A percentile compares a stretch with the other conserved stretches of the same genome.
Conservation (phyloP, 2,888 invertebrate genomes). For the Cantharis flavilabris region DNA sequence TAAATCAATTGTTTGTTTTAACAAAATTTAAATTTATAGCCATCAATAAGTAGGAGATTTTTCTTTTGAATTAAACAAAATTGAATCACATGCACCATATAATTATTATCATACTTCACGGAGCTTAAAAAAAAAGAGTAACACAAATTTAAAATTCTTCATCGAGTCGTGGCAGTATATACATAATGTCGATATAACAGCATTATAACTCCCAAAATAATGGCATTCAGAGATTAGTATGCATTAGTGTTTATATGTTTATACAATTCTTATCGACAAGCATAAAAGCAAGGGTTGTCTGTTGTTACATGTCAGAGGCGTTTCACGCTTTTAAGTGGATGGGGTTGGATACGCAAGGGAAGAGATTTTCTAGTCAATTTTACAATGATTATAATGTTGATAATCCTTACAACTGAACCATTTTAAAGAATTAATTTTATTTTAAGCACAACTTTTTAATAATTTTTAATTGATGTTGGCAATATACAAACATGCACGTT, state of each 20-base stretch:
- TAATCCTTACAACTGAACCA: constrained; percentile 38
- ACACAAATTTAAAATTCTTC: too few relatives aligned
- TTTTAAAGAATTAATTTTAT: neutral
- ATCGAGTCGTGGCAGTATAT: too few relatives aligned
- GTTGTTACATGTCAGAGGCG: constrained; percentile 35
- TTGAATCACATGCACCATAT: too few relatives aligned
- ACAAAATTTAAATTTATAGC: too few relatives aligned
- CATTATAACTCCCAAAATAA: neutral
- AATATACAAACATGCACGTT: neutral
- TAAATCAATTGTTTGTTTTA: too few relatives aligned
- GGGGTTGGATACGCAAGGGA: constrained; percentile 44
- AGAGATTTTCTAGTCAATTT: constrained; percentile 56
- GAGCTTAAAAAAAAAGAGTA: too few relatives aligned
- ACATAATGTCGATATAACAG: too few relatives aligned
- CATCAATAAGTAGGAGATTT: too few relatives aligned
- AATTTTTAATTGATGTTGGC: neutral
- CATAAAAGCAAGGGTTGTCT: constrained; percentile 28
- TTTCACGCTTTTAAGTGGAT: constrained; percentile 46
- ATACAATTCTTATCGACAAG: constrained; percentile 44
- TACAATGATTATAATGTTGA: constrained; percentile 45
- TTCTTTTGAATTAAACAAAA: too few relatives aligned
- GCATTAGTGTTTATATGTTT: constrained; percentile 54
- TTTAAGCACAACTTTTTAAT: neutral
- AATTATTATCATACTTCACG: too few relatives aligned
- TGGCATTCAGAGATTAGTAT: constrained; percentile 36